Evolutionary conservation across 92 coral and sea anemone species (phyloP).

Genomic region (Anthopleura xanthogrammica): DNA sequence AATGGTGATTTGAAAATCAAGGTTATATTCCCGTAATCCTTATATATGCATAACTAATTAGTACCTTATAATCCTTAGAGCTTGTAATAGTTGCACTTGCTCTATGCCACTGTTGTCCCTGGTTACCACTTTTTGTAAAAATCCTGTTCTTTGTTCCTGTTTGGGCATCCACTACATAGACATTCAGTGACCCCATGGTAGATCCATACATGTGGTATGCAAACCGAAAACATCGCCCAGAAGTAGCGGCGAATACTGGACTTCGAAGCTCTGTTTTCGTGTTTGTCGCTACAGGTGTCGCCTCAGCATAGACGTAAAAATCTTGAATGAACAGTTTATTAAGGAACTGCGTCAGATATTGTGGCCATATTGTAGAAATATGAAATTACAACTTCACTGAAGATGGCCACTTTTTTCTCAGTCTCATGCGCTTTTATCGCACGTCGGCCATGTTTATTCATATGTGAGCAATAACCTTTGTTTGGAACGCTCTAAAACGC

Average conservation of each 20-base stretch:
- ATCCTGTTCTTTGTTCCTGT: conserved; percentile 50
- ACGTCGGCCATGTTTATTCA: too few relatives aligned
- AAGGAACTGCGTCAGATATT: too few relatives aligned
- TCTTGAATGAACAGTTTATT: background rate
- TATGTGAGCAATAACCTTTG: too few relatives aligned
- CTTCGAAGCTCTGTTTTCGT: conserved; percentile 34
- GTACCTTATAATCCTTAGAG: conserved; percentile 18
- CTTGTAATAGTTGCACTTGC: conserved; percentile 31
- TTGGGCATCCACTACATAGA: conserved; percentile 39
- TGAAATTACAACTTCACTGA: too few relatives aligned
- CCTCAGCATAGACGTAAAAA: conserved; percentile 42
- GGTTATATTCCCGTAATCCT: too few relatives aligned
- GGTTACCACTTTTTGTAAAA: conserved; percentile 63
- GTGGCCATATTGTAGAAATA: too few relatives aligned
- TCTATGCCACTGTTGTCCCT: conserved; percentile 28
- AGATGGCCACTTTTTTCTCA: too few relatives aligned
- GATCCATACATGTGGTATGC: conserved; percentile 71
- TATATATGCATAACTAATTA: too few relatives aligned
- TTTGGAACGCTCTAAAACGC: too few relatives aligned
- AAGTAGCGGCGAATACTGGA: conserved; percentile 25
- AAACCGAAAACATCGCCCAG: conserved; percentile 57
- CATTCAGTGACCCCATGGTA: conserved; percentile 58
- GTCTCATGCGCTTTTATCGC: too few relatives aligned
- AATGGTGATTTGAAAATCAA: too few relatives aligned
- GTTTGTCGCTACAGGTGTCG: background rate